Conservation (phyloP, 1,140 invertebrate species). For the Drosophila varians region DNA sequence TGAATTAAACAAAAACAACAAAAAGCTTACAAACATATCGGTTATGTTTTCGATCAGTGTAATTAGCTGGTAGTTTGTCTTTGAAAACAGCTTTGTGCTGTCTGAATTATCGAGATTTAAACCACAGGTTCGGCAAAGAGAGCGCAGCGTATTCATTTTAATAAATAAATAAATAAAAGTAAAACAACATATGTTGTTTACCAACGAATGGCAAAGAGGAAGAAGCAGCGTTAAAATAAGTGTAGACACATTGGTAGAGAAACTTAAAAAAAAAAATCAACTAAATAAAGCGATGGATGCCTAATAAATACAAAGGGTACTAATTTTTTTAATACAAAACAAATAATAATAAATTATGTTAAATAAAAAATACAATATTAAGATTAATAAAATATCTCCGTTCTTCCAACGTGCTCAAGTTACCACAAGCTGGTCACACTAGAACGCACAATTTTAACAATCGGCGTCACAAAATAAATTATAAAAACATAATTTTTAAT, state of each 20-base stretch:
- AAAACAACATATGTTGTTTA: too few relatives aligned
- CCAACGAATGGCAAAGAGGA: slow-evolving; percentile 9
- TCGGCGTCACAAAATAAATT: not conserved
- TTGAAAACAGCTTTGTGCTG: slow-evolving; percentile 31
- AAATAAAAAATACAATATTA: too few relatives aligned
- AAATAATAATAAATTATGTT: not conserved
- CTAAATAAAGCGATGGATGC: too few relatives aligned
- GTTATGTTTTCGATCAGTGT: slow-evolving; percentile 53
- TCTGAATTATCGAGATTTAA: slow-evolving; percentile 9
- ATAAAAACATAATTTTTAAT: not conserved
- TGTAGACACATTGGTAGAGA: slow-evolving; percentile 4
- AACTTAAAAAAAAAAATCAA: not conserved
- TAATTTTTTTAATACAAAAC: too few relatives aligned
- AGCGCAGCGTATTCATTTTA: slow-evolving; percentile 21
- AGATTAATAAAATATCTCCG: too few relatives aligned
- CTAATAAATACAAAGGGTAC: too few relatives aligned
- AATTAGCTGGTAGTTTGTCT: slow-evolving; percentile 38
- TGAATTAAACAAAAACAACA: not conserved
- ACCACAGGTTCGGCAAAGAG: slow-evolving; percentile 57
- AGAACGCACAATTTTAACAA: not conserved
- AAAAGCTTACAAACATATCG: slow-evolving; percentile 53
- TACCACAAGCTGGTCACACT: not conserved
- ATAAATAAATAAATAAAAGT: not conserved
- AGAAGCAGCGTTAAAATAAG: not conserved
- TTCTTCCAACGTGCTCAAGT: not conserved